A percentile compares a stretch with the other conserved stretches of the same genome.
Evolutionary conservation across 2,888 invertebrate species (phyloP).

Genomic region (Blastobasis adustella): DNA sequence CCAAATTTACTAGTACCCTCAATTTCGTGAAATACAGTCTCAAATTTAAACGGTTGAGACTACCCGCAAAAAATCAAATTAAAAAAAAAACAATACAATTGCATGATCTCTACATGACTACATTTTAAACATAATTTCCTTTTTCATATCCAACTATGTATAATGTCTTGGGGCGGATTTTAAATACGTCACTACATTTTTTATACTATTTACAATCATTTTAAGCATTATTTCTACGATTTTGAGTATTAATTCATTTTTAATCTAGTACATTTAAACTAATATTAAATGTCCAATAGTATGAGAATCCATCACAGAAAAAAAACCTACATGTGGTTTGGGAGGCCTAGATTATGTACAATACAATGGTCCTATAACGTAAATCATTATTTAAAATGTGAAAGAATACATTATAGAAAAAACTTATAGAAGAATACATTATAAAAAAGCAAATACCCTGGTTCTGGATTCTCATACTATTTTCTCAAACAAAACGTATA

Average conservation of each 20-base stretch:
- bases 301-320: too few species aligned
- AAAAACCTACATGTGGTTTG: too few species aligned
- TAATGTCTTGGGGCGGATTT: slow-evolving; percentile 47
- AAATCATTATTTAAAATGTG: too few species aligned
- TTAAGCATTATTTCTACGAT: slow-evolving; percentile 45
- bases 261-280: background rate
- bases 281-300: too few species aligned
- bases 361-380: too few species aligned
- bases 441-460: too few species aligned
- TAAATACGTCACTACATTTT: slow-evolving; percentile 56
- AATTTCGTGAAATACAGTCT: too few species aligned
- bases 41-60: background rate
- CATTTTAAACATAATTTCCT: slow-evolving; percentile 27
- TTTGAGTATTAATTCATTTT: slow-evolving; percentile 14
- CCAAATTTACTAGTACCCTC: too few species aligned
- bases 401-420: background rate
- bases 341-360: too few species aligned
- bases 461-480: too few species aligned
- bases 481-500: too few species aligned
- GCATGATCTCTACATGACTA: slow-evolving; percentile 1
- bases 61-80: background rate
- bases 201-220: slow-evolving; percentile 60
- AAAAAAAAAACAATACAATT: background rate
- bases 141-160: slow-evolving; percentile 16
- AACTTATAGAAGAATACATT: too few species aligned